Evolutionary conservation across 1,140 invertebrate species (phyloP).

Genomic region (Drosophila parabipectinata): DNA sequence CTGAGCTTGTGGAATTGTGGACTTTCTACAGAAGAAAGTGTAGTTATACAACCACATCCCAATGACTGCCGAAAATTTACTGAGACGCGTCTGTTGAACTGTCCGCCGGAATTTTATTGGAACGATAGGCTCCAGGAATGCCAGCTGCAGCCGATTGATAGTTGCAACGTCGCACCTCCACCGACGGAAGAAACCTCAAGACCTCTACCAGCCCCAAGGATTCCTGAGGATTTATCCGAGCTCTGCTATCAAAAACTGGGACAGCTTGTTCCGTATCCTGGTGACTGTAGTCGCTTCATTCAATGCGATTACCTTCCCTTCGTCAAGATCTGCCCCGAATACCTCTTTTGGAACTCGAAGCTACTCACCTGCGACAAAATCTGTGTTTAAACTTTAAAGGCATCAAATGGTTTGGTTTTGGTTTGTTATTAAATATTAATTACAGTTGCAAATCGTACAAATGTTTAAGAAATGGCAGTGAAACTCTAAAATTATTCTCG

Average conservation of each 20-base stretch:
- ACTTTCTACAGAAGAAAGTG: slow-evolving; percentile 1
- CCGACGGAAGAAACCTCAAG: neutral
- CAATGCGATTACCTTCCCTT: slow-evolving; percentile 63
- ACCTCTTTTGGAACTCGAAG: slow-evolving; percentile 60
- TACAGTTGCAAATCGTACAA: slow-evolving; percentile 55
- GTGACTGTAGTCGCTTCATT: slow-evolving; percentile 50
- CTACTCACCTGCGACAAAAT: slow-evolving; percentile 60
- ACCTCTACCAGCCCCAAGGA: neutral
- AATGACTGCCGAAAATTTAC: slow-evolving; percentile 47
- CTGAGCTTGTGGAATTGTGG: slow-evolving; percentile 1
- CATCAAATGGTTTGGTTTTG: slow-evolving; percentile 18
- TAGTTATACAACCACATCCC: slow-evolving; percentile 6
- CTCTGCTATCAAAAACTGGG: slow-evolving; percentile 29
- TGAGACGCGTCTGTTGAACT: slow-evolving; percentile 16
- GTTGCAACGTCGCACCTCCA: neutral
- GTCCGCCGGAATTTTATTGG: slow-evolving; percentile 43
- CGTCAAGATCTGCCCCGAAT: slow-evolving; percentile 51
- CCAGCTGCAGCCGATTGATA: neutral
- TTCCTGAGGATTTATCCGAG: neutral
- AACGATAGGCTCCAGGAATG: slow-evolving; percentile 33
- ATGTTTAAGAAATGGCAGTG: slow-evolving; percentile 53
- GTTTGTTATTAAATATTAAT: slow-evolving; percentile 76
- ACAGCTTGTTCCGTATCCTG: slow-evolving; percentile 46
- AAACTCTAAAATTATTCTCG: slow-evolving; percentile 59
- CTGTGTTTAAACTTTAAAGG: slow-evolving; percentile 43